phyloP scores from a whole-genome alignment of 2,797 vertebrate genomes.

The Euphonia xanthogaster region DNA sequence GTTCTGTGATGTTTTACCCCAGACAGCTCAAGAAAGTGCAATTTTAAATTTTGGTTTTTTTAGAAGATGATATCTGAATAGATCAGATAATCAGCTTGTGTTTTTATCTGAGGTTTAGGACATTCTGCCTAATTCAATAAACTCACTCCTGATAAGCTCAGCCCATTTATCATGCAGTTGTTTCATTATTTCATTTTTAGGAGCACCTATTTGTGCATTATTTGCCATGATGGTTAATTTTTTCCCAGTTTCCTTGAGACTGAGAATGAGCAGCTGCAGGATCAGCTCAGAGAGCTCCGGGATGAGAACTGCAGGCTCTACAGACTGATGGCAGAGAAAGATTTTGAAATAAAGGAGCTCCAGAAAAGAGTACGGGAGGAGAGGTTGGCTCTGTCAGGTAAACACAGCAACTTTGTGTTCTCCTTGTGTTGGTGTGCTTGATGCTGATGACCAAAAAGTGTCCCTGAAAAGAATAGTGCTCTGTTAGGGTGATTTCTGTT shows the following conservation, averaged over 20 bases:
- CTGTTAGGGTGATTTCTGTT: neutral
- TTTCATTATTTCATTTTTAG: neutral
- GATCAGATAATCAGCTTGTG: neutral
- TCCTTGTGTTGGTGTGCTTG: neutral
- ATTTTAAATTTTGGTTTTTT: neutral
- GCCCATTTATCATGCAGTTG: neutral
- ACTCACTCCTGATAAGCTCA: neutral
- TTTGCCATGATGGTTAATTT: neutral
- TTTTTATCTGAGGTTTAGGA: neutral
- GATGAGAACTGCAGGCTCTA: slow-evolving; percentile 90
- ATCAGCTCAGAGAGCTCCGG: slow-evolving; percentile 80
- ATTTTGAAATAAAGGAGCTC: slow-evolving; percentile 89
- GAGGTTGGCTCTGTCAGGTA: slow-evolving; percentile 84
- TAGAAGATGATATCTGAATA: neutral
- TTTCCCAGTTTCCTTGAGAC: slow-evolving; percentile 74
- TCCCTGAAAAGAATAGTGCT: neutral
- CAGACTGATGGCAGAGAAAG: slow-evolving; percentile 87
- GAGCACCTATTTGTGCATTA: neutral
- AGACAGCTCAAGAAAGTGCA: neutral
- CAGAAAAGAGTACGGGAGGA: slow-evolving; percentile 87
- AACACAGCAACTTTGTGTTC: neutral
- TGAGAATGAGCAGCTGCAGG: slow-evolving; percentile 75
- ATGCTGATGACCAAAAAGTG: neutral
- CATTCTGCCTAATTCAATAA: neutral
- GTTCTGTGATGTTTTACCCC: neutral